Evolutionary conservation across 2,113 vertebrate genomes (phyloP).

Genomic region (Gymnarchus niloticus): DNA sequence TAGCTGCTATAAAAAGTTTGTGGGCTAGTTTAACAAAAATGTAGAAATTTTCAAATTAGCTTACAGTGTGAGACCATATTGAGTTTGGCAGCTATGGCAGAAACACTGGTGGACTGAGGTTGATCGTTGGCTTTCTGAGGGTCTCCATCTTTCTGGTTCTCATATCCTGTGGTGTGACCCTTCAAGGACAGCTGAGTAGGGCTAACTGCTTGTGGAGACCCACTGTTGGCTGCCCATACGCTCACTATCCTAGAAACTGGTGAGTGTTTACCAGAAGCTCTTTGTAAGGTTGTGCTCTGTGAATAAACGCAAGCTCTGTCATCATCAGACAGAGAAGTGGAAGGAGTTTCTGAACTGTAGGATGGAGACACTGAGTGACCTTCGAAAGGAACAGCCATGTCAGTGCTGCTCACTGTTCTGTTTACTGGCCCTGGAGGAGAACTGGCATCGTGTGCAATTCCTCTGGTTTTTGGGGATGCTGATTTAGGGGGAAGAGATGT

Average conservation of each 20-base stretch:
- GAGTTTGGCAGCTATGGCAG: slow-evolving; percentile 18
- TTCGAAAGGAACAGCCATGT: slow-evolving; percentile 24
- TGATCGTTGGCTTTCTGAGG: background rate
- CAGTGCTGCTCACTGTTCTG: slow-evolving; percentile 16
- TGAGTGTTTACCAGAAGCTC: slow-evolving; percentile 40
- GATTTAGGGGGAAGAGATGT: slow-evolving; percentile 34
- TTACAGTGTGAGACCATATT: slow-evolving; percentile 51
- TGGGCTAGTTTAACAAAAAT: background rate
- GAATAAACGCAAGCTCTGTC: slow-evolving; percentile 50
- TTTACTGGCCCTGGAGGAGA: background rate
- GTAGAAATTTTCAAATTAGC: slow-evolving; percentile 22
- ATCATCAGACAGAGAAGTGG: slow-evolving; percentile 44
- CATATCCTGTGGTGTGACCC: slow-evolving; percentile 52
- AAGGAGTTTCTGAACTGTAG: slow-evolving; percentile 42
- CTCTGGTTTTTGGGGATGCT: background rate
- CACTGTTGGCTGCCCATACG: slow-evolving; percentile 36
- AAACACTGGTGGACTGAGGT: slow-evolving; percentile 7
- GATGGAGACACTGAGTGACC: slow-evolving; percentile 31
- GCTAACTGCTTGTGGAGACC: slow-evolving; percentile 23
- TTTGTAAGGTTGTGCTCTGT: slow-evolving; percentile 51
- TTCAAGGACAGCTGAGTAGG: background rate
- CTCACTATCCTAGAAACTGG: slow-evolving; percentile 43
- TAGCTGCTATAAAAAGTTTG: background rate
- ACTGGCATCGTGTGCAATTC: background rate
- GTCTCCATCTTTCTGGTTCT: slow-evolving; percentile 3